Percentiles rank a stretch among this genome's conserved stretches.
phyloP scores from a whole-genome alignment of 2,113 vertebrate genomes.

The Todiramphus saurophagus region DNA sequence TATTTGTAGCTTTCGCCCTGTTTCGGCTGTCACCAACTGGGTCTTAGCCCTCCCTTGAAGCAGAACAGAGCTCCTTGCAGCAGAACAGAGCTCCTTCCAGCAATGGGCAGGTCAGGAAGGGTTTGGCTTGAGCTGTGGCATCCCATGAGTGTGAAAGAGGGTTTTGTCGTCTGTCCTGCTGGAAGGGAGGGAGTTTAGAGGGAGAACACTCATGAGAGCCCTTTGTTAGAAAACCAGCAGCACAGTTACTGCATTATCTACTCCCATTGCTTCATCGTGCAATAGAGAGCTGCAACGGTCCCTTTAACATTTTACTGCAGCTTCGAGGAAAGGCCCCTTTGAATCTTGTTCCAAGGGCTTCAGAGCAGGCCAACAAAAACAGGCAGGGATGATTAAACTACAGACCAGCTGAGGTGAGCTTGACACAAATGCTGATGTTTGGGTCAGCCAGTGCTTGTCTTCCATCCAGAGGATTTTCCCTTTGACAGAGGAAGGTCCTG shows the following conservation, averaged over 20 bases:
- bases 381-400: not conserved
- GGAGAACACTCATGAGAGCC: not conserved
- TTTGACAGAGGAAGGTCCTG: not conserved
- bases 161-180: not conserved
- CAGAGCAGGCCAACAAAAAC: not conserved
- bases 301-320: not conserved
- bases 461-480: not conserved
- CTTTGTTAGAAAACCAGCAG: not conserved
- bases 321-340: not conserved
- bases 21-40: not conserved
- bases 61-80: not conserved
- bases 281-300: not conserved
- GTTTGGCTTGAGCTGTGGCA: not conserved
- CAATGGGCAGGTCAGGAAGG: not conserved
- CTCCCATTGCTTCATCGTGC: not conserved
- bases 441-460: not conserved
- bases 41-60: not conserved
- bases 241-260: not conserved
- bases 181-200: not conserved
- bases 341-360: not conserved
- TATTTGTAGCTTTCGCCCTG: not conserved
- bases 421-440: not conserved
- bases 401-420: slow-evolving; percentile 10
- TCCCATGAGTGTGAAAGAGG: not conserved
- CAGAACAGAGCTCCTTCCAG: not conserved